These are phyloP conservation scores for Nicator chloris DNA, from an alignment of 2,113 vertebrate species.

Conservation along the genomic window DNA sequence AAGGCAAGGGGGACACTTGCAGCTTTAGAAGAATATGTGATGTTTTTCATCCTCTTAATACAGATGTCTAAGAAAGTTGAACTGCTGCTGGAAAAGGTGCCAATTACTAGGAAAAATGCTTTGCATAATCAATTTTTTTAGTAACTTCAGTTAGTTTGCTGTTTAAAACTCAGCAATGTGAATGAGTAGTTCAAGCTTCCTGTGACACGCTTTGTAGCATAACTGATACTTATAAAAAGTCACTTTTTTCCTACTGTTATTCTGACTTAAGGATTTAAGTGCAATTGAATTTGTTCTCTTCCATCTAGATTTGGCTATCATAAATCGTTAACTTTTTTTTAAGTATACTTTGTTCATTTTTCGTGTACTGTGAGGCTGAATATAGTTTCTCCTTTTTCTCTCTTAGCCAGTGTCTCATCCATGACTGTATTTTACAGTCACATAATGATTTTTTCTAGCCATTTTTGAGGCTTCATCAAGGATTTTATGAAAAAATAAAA, in stretches of 20 bases:
- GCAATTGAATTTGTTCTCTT: background rate
- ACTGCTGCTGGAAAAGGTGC: background rate
- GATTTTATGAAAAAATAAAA: background rate
- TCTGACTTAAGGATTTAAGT: background rate
- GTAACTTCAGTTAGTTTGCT: background rate
- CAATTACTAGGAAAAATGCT: background rate
- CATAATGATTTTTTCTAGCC: background rate
- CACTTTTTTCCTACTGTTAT: background rate
- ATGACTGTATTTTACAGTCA: background rate
- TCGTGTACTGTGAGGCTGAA: background rate
- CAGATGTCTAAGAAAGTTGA: background rate
- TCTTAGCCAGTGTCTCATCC: background rate
- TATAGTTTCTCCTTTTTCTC: background rate
- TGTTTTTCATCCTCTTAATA: background rate
- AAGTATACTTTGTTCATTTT: background rate
- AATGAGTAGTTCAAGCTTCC: background rate
- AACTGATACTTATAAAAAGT: background rate
- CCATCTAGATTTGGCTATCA: background rate
- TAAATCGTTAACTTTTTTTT: background rate
- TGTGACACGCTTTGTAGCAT: background rate
- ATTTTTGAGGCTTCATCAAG: background rate
- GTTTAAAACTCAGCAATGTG: background rate
- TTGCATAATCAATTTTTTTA: background rate
- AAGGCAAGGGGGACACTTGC: background rate
- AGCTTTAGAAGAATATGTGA: background rate